Conservation (phyloP, 2,888 invertebrate genomes). For the Empis livida region DNA sequence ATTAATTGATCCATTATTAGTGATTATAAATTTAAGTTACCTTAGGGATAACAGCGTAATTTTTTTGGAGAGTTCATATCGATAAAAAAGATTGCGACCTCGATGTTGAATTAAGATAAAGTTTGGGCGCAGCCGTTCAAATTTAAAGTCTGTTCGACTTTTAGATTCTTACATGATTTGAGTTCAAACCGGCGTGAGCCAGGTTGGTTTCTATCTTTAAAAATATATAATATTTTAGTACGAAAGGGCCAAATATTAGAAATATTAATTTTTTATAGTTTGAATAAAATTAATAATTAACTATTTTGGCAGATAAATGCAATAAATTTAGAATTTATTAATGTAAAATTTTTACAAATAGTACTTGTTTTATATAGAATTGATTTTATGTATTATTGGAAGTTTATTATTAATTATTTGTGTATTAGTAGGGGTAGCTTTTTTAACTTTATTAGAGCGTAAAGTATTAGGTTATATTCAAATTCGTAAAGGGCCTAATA, state of each 20-base stretch:
- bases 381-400: constrained; percentile 34
- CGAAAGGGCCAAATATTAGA: constrained; percentile 60
- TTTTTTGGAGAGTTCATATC: constrained; percentile 61
- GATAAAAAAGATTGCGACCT: constrained; percentile 67
- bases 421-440: constrained; percentile 51
- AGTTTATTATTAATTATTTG: constrained; percentile 44
- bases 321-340: constrained; percentile 57
- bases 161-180: constrained; percentile 75
- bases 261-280: constrained; percentile 33
- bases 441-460: constrained; percentile 60
- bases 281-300: constrained; percentile 22
- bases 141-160: constrained; percentile 62
- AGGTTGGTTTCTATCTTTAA: constrained; percentile 76
- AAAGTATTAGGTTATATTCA: constrained; percentile 59
- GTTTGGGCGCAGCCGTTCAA: constrained; percentile 52
- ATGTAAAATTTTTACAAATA: constrained; percentile 44
- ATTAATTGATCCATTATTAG: constrained; percentile 42
- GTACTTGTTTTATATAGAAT: constrained; percentile 40
- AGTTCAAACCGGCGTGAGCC: constrained; percentile 77
- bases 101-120: constrained; percentile 75
- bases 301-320: constrained; percentile 58
- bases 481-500: constrained; percentile 62
- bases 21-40: constrained; percentile 60
- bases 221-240: constrained; percentile 50
- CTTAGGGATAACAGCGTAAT: constrained; percentile 79